These are phyloP conservation scores for Penaeus japonicus DNA, from an alignment of 1,140 invertebrate genomes.

Conservation along the genomic window DNA sequence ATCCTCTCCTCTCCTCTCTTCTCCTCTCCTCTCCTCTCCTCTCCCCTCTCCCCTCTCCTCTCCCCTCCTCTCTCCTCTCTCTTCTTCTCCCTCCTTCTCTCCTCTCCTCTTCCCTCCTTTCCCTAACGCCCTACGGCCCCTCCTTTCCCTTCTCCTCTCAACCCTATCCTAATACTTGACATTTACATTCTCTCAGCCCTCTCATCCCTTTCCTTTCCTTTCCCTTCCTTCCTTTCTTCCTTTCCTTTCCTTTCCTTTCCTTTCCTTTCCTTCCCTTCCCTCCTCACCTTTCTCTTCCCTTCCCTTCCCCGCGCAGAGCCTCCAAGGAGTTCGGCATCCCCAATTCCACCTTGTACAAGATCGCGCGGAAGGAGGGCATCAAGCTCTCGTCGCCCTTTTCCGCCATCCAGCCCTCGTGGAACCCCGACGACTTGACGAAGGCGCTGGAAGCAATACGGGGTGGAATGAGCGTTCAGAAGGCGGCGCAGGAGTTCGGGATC, in stretches of 20 bases:
- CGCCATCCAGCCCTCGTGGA: conserved; percentile 88
- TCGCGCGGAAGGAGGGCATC: conserved; percentile 86
- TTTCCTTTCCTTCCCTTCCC: background rate
- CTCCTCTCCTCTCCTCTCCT: no score
- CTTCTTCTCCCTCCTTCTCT: background rate
- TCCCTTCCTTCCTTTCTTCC: background rate
- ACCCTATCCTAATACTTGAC: no score
- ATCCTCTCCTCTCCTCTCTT: no score
- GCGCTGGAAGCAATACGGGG: conserved; percentile 83
- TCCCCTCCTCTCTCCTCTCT: background rate
- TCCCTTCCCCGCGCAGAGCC: conserved; percentile 70
- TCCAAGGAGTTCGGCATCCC: conserved; percentile 92
- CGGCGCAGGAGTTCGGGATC: conserved; percentile 84
- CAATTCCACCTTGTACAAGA: conserved; percentile 88
- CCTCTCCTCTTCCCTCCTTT: background rate
- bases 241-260: background rate
- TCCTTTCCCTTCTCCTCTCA: background rate
- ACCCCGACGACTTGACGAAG: conserved; percentile 80
- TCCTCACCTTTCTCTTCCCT: background rate
- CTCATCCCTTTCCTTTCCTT: background rate
- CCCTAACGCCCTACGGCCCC: background rate
- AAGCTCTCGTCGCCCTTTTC: conserved; percentile 86
- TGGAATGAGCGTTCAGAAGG: conserved; percentile 84
- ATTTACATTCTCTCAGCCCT: background rate
- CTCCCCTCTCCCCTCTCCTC: background rate